Conservation (phyloP, 2,888 invertebrate genomes). For the Synanthedon andrenaeformis region DNA sequence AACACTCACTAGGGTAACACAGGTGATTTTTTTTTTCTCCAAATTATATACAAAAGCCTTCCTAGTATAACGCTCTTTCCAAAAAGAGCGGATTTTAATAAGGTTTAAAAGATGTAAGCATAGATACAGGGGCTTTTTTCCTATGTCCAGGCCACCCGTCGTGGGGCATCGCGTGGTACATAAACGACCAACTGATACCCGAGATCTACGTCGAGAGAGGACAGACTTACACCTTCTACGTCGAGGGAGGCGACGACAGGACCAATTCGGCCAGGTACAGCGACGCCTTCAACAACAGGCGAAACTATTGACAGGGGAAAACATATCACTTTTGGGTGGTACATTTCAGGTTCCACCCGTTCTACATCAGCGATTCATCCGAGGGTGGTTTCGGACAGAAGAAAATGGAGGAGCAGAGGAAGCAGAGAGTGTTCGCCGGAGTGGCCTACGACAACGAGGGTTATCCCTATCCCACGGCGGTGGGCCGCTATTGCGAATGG, state of each 20-base stretch:
- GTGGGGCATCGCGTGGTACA: constrained; percentile 94
- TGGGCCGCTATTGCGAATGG: constrained; percentile 91
- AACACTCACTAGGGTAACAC: too few species aligned
- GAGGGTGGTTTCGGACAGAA: constrained; percentile 91
- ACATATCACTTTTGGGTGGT: too few species aligned
- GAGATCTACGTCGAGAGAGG: constrained; percentile 90
- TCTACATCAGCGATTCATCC: constrained; percentile 88
- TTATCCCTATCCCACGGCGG: constrained; percentile 85
- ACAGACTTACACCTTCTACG: constrained; percentile 84
- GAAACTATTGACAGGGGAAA: too few species aligned
- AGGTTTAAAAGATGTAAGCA: too few species aligned
- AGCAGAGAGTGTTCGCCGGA: constrained; percentile 84
- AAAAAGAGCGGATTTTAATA: too few species aligned
- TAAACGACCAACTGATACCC: constrained; percentile 90
- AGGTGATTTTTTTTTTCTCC: too few species aligned
- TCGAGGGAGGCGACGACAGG: constrained; percentile 87
- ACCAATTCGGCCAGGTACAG: constrained; percentile 82
- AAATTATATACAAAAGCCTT: too few species aligned
- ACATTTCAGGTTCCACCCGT: constrained; percentile 80
- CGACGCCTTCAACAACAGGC: too few species aligned
- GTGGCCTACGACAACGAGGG: constrained; percentile 81
- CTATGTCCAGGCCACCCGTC: constrained; percentile 78
- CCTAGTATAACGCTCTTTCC: too few species aligned
- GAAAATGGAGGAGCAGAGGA: constrained; percentile 74
- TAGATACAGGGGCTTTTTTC: too few species aligned